phyloP scores from a whole-genome alignment of 2,888 invertebrate species.

The Euplagia quadripunctaria region DNA sequence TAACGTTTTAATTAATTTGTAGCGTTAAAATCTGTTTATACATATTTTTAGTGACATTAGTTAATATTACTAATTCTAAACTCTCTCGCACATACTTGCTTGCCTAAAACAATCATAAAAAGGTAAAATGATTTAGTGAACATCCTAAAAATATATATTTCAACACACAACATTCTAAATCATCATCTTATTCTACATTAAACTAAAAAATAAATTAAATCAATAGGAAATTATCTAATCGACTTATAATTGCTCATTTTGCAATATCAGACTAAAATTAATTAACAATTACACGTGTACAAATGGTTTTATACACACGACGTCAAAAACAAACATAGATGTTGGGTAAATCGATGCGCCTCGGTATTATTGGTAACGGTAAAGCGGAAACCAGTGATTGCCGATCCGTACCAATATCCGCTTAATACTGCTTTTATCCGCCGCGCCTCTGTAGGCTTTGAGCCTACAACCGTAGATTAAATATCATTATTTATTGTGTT shows the following conservation, averaged over 20 bases:
- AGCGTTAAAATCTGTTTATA: too few species aligned
- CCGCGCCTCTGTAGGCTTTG: conserved; percentile 49
- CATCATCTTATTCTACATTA: too few species aligned
- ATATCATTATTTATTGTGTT: neutral
- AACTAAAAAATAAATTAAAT: conserved; percentile 34
- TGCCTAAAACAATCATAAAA: too few species aligned
- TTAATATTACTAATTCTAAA: too few species aligned
- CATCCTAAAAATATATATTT: neutral
- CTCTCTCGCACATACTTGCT: too few species aligned
- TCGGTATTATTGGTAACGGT: conserved; percentile 71
- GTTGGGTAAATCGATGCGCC: conserved; percentile 53
- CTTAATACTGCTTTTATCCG: conserved; percentile 63
- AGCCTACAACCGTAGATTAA: conserved; percentile 36
- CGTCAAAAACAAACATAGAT: conserved; percentile 57
- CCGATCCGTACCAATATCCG: conserved; percentile 78
- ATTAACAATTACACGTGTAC: conserved; percentile 44
- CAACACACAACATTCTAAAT: conserved; percentile 6
- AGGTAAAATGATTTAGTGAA: too few species aligned
- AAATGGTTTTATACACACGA: conserved; percentile 40
- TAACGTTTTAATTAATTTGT: too few species aligned
- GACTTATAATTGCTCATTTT: conserved; percentile 32
- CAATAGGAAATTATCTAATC: conserved; percentile 42
- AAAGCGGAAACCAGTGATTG: conserved; percentile 78
- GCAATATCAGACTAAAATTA: conserved; percentile 30
- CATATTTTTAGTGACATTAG: too few species aligned